These are phyloP conservation scores for Coccyzus lansbergi DNA, from an alignment of 2,797 vertebrate genomes.

Conservation along the genomic window DNA sequence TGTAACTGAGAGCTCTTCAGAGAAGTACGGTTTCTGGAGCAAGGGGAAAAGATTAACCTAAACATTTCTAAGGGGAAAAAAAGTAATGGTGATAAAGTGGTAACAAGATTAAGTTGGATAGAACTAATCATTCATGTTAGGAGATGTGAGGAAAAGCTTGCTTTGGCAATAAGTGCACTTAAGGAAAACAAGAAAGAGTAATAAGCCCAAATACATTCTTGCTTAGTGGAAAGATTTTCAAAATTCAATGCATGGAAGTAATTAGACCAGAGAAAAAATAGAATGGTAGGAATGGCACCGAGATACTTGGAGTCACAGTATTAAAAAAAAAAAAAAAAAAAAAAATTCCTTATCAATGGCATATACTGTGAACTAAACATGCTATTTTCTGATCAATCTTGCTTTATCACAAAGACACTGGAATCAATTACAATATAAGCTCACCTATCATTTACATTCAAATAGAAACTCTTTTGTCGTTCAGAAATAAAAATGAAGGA, in stretches of 20 bases:
- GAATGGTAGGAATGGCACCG: background rate
- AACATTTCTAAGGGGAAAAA: constrained; percentile 23
- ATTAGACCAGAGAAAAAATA: background rate
- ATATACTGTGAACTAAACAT: background rate
- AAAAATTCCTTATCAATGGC: background rate
- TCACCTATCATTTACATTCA: background rate
- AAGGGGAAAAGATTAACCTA: constrained; percentile 8
- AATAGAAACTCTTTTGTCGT: background rate
- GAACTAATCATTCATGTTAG: constrained; percentile 44
- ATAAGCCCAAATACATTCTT: background rate
- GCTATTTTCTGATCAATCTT: background rate
- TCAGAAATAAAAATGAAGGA: background rate
- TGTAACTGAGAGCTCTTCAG: background rate
- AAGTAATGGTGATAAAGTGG: constrained; percentile 58
- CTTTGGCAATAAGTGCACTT: constrained; percentile 30
- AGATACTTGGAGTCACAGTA: background rate
- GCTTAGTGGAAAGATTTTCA: background rate
- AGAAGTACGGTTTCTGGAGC: background rate
- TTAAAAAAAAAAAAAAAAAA: background rate
- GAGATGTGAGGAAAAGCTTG: constrained; percentile 14
- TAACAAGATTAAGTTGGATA: constrained; percentile 15
- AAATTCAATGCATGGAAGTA: constrained; percentile 6
- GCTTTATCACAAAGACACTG: background rate
- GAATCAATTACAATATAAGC: constrained; percentile 29
- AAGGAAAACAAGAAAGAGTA: constrained; percentile 28